phyloP scores from a whole-genome alignment of 2,888 invertebrate species.

The Drosophila lacicola region DNA sequence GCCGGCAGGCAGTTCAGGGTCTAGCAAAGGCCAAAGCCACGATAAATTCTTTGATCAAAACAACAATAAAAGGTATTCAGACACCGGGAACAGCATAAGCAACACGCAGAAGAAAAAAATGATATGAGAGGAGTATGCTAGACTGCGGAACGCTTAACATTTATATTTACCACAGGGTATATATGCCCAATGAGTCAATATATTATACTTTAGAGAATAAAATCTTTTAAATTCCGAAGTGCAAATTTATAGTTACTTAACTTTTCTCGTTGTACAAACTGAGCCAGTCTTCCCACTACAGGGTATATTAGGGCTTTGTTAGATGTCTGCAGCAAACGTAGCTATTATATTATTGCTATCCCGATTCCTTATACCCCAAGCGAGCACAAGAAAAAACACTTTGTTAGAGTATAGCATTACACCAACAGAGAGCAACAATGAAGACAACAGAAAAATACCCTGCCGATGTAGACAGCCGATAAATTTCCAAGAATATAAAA shows the following conservation, averaged over 20 bases:
- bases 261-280: neutral
- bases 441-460: neutral
- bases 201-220: too few species aligned
- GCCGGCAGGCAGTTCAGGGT: constrained; percentile 15
- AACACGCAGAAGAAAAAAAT: neutral
- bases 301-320: constrained; percentile 5
- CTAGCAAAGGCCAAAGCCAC: constrained; percentile 1
- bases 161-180: too few species aligned
- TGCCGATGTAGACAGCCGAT: neutral
- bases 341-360: constrained; percentile 5
- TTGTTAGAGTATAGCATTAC: constrained; percentile 9
- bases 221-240: too few species aligned
- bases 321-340: neutral
- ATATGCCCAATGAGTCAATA: too few species aligned
- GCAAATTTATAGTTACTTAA: neutral
- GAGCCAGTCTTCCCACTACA: neutral
- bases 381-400: neutral
- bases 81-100: neutral
- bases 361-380: too few species aligned
- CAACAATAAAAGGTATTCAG: constrained; percentile 13
- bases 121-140: too few species aligned
- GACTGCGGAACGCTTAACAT: neutral
- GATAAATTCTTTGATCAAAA: constrained; percentile 11
- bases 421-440: neutral
- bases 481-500: constrained; percentile 8